Evolutionary conservation across 1,140 invertebrate genomes (phyloP), one percentile per base, ranked within the genome.

Genomic region (Trachymyrmex cornetzi): DNA sequence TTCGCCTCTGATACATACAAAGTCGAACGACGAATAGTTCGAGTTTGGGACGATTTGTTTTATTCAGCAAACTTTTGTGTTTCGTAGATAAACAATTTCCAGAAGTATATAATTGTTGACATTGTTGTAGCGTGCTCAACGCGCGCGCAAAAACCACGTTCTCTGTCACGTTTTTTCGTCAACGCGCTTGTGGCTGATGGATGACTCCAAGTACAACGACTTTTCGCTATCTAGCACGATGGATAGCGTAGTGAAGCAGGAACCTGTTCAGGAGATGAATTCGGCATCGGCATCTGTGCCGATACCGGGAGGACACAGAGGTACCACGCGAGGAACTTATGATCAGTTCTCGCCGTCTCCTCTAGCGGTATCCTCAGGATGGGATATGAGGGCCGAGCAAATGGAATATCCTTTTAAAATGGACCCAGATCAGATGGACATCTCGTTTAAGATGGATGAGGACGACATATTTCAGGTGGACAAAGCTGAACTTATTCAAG

Each of bases 391-490:
- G 30, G 72, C 93, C 0, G 94, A 95, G 12, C 91, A 93, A 27
- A 85, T 91, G 48, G 93, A 94, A 14, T 93, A 93, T 44, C 90
- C 92, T 1, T 93, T 93, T 61, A 94, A 93, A 55, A 81, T 93
- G 19, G 94, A 95, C 77, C 77, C 94, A 0, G 91, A 94, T 72
- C 93, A 92, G 22, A 77, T 95, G 22, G 92, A 93, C 1, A 88
- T 93, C 7, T 93, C 96, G 5, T 97, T 97, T 67, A 97, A 97
- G 94, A 97, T 98, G 96, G 98, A 98, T 90, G 98, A 98, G 91
- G 98, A 98, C 93, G 98, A 98, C 93, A 98, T 98, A 88, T 98
- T 98, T 93, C 98, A 98, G 96, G 97, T 98, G 59, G 98, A 98
- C 93, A 98, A 98, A 94, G 97, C 97, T 63, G 98, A 98, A 95